phyloP scores from a whole-genome alignment of 2,113 vertebrate genomes.

The Azemiops feae region DNA sequence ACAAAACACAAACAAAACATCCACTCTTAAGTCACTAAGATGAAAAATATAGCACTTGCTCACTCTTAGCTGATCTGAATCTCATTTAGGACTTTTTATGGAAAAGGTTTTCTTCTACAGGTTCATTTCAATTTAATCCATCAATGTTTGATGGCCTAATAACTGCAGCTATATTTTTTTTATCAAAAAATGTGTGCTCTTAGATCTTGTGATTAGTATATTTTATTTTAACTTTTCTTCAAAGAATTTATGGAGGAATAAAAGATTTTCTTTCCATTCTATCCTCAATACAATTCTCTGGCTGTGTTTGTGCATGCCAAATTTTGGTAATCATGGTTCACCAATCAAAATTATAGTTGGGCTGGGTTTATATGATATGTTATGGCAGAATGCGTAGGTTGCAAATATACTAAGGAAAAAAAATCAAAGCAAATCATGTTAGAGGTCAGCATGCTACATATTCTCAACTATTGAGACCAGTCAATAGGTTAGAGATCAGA shows the following conservation, averaged over 20 bases:
- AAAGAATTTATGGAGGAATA: not conserved
- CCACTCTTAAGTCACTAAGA: not conserved
- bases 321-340: not conserved
- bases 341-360: not conserved
- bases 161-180: not conserved
- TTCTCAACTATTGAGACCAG: too few relatives aligned
- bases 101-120: slow-evolving; percentile 9
- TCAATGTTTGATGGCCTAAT: not conserved
- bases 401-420: not conserved
- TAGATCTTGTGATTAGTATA: not conserved
- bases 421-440: not conserved
- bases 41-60: not conserved
- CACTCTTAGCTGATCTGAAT: not conserved
- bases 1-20: not conserved
- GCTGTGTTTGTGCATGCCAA: not conserved
- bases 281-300: not conserved
- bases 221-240: not conserved
- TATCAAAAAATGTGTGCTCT: not conserved
- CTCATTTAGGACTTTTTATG: not conserved
- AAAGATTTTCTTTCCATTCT: not conserved
- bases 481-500: not conserved
- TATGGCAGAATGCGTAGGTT: not conserved
- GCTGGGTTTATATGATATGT: not conserved
- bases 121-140: not conserved
- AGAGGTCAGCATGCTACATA: not conserved